Conservation (phyloP, 2,888 invertebrate genomes). For the Yponomeuta evonymella region DNA sequence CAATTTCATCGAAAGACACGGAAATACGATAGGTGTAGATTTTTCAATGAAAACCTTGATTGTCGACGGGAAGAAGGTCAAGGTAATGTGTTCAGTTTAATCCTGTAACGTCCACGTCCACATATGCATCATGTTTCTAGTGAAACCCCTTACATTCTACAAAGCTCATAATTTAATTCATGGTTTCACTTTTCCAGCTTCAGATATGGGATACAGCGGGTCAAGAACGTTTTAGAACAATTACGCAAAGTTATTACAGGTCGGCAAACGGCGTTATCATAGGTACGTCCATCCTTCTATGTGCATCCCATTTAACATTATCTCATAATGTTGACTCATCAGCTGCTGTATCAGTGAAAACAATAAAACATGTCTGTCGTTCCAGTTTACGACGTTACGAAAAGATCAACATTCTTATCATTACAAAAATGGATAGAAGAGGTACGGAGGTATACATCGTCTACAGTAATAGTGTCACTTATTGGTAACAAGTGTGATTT, state of each 20-base stretch:
- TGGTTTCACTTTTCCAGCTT: slow-evolving; percentile 71
- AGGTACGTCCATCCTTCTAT: slow-evolving; percentile 59
- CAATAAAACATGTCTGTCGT: slow-evolving; percentile 28
- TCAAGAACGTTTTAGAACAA: slow-evolving; percentile 96
- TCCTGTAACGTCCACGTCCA: slow-evolving; percentile 22
- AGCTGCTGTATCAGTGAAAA: neutral
- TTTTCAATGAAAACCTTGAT: slow-evolving; percentile 98
- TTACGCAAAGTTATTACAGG: slow-evolving; percentile 97
- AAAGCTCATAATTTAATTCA: neutral
- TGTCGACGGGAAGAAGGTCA: slow-evolving; percentile 95
- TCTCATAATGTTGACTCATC: neutral
- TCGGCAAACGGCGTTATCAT: slow-evolving; percentile 98
- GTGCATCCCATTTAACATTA: slow-evolving; percentile 5
- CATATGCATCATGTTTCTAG: slow-evolving; percentile 21
- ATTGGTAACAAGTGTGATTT: slow-evolving; percentile 96
- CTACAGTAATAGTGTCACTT: slow-evolving; percentile 91
- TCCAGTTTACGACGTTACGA: slow-evolving; percentile 96
- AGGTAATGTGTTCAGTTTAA: slow-evolving; percentile 76
- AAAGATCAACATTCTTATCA: slow-evolving; percentile 92
- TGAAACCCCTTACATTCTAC: neutral
- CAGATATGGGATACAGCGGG: slow-evolving; percentile 99
- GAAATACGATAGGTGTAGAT: slow-evolving; percentile 98
- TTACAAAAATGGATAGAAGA: slow-evolving; percentile 97
- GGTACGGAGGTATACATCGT: slow-evolving; percentile 94
- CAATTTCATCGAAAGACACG: slow-evolving; percentile 95